Evolutionary conservation across 2,113 vertebrate genomes (phyloP).

Genomic region (Eonycteris spelaea): DNA sequence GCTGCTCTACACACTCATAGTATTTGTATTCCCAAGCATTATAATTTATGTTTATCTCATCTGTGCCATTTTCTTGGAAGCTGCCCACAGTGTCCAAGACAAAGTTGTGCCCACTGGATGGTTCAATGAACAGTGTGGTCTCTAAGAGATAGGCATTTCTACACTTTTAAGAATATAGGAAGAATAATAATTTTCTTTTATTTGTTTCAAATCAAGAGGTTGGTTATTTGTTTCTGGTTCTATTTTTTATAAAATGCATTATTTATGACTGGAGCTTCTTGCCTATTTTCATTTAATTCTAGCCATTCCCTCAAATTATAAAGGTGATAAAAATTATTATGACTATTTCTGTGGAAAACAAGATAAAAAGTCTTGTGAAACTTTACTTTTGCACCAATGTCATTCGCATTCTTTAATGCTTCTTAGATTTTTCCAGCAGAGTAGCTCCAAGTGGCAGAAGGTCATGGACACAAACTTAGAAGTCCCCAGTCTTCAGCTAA

Average conservation of each 20-base stretch:
- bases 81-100: background rate
- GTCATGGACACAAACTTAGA: background rate
- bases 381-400: background rate
- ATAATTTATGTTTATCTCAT: background rate
- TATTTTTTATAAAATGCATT: background rate
- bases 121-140: background rate
- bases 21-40: background rate
- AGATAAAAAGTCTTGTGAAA: background rate
- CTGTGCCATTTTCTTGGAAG: background rate
- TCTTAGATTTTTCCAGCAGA: background rate
- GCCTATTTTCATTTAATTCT: background rate
- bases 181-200: background rate
- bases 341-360: background rate
- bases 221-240: background rate
- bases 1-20: background rate
- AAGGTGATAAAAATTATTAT: background rate
- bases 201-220: background rate
- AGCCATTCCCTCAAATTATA: background rate
- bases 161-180: background rate
- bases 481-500: background rate
- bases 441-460: background rate
- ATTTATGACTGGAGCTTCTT: background rate
- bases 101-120: background rate
- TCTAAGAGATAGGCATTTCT: background rate
- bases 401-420: background rate